Evolutionary conservation across 2,113 vertebrate species (phyloP), one percentile per base, ranked within the genome.

Genomic region (Muscicapa adusta): DNA sequence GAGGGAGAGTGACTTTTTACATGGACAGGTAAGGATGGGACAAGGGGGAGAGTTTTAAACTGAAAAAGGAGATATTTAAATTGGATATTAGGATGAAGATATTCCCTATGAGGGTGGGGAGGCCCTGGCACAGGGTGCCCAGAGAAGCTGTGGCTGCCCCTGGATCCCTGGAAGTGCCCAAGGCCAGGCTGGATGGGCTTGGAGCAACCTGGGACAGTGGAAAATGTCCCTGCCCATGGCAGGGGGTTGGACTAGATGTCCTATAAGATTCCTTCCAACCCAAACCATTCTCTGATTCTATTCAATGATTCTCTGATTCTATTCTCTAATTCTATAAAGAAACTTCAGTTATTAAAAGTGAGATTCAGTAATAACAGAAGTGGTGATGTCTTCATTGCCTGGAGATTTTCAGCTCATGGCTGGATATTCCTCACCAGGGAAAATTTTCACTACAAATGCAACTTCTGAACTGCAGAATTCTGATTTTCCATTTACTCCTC

Each of bases 181-280:
- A 74, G 36, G 13, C 28, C 38, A 34, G 24, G 29, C 0, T 75
- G n/a, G 68, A 60, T 0, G 0, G 23, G 28, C 28, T 74, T 60
- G 53, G 70, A 61, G 6, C n/a, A 40, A 0, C 4, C 11, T 61
- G 70, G 61, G n/a, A 0, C 2, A 26, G 25, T 31, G 40, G 25
- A 5, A 67, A 6, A 1, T 47, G 47, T 40, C 24, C 29, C 45
- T n/a, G 19, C 0, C 61, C 14, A 13, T 31, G n/a, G 23, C 36
- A 73, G 38, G 8, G 15, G 1, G 4, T 28, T 4, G 60, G 18
- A 38, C 6, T 33, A 0, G 7, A 38, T 47, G n/a, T 40, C 6
- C 61, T 31, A 2, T 18, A 34, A 60, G 19, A 19, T n/a, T 24
- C 20, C 6, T 54, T 68, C 9, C 47, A 14, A 40, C 11, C n/a